Conservation (phyloP, 2,888 invertebrate genomes). For the Pheosia tremula region DNA sequence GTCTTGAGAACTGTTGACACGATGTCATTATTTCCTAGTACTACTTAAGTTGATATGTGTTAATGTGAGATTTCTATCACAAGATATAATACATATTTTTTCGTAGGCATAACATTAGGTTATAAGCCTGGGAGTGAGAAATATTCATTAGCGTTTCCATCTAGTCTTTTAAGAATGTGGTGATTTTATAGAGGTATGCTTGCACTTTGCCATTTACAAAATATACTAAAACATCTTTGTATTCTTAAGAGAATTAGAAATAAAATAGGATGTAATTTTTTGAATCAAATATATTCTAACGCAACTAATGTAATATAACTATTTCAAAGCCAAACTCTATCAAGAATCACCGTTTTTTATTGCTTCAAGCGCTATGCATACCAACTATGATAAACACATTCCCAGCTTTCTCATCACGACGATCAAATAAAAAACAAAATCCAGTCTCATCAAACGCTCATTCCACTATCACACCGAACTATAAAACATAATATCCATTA, state of each 20-base stretch:
- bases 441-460: constrained; percentile 5
- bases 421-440: neutral
- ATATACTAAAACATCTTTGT: too few relatives aligned
- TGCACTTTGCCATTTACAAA: too few relatives aligned
- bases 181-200: too few relatives aligned
- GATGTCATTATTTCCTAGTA: constrained; percentile 1
- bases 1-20: constrained; percentile 19
- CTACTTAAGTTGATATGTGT: neutral
- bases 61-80: neutral
- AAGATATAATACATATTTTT: neutral
- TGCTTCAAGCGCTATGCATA: neutral
- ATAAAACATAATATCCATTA: constrained; percentile 24
- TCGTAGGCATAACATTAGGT: neutral
- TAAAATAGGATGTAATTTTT: too few relatives aligned
- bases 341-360: neutral
- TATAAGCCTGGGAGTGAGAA: neutral
- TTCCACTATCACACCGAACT: constrained; percentile 1
- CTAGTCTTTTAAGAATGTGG: too few relatives aligned
- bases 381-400: neutral
- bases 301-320: too few relatives aligned
- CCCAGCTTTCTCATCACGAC: neutral
- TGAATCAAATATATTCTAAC: too few relatives aligned
- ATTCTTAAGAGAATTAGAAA: too few relatives aligned
- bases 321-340: too few relatives aligned
- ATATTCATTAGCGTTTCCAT: too few relatives aligned